Percentiles rank a stretch among this genome's conserved stretches.
Evolutionary conservation across 2,113 vertebrate species (phyloP).

Genomic region (Fregata magnificens): DNA sequence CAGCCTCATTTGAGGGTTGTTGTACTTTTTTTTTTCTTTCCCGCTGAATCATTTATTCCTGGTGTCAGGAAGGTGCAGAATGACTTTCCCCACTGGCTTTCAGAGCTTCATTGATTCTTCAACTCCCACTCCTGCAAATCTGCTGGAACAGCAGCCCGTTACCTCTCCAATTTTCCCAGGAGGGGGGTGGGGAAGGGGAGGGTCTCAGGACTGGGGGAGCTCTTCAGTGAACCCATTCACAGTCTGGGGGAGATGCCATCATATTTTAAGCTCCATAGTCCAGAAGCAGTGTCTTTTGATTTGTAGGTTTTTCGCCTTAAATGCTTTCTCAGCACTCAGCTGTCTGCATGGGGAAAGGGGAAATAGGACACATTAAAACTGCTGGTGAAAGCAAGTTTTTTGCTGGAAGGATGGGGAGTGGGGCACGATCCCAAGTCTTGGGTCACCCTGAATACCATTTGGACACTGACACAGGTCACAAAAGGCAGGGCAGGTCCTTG

Average conservation of each 20-base stretch:
- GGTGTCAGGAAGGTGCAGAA: conserved; percentile 71
- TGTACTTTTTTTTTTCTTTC: conserved; percentile 43
- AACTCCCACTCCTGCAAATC: conserved; percentile 53
- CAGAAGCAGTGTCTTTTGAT: not conserved
- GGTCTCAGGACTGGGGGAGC: not conserved
- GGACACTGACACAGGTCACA: not conserved
- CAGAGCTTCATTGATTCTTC: conserved; percentile 69
- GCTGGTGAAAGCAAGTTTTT: not conserved
- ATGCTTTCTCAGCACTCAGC: not conserved
- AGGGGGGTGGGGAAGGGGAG: not conserved
- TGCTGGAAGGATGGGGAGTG: not conserved
- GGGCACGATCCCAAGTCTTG: not conserved
- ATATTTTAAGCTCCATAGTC: not conserved
- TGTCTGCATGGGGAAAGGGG: not conserved
- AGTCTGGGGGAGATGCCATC: not conserved
- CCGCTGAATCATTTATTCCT: conserved; percentile 70
- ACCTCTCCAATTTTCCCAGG: not conserved
- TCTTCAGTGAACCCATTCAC: not conserved
- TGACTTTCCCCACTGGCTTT: conserved; percentile 55
- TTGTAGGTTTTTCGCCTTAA: not conserved
- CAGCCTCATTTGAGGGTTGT: conserved; percentile 54
- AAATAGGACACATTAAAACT: not conserved
- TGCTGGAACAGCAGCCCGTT: conserved; percentile 63
- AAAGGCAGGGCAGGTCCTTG: not conserved
- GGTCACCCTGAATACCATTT: not conserved